These are phyloP conservation scores for Myanophis thanlyinensis DNA, from an alignment of 2,113 vertebrate genomes.

Conservation along the genomic window DNA sequence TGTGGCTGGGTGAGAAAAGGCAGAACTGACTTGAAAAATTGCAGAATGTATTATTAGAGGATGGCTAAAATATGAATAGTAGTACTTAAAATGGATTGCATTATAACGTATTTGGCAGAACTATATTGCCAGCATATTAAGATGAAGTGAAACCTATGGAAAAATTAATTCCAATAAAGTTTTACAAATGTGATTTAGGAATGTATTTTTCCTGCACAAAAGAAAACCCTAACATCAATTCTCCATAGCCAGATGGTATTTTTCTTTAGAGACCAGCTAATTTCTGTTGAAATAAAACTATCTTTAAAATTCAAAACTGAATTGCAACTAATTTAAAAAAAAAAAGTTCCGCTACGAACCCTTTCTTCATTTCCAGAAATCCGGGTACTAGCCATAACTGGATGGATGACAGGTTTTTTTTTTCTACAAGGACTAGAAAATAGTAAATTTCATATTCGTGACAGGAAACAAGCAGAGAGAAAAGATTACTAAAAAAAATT, in stretches of 20 bases:
- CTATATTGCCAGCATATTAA: neutral
- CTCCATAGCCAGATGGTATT: neutral
- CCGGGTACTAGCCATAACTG: conserved; percentile 67
- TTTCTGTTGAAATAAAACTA: neutral
- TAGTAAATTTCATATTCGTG: conserved; percentile 34
- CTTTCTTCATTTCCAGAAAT: conserved; percentile 63
- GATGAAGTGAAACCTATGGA: neutral
- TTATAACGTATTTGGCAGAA: neutral
- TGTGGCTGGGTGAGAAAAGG: neutral
- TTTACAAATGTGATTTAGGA: neutral
- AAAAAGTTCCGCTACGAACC: conserved; percentile 39
- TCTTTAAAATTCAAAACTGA: neutral
- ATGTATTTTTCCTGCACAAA: neutral
- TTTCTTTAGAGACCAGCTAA: neutral
- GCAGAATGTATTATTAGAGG: neutral
- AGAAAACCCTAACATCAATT: neutral
- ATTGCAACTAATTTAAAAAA: neutral
- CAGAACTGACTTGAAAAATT: neutral
- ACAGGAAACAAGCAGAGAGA: neutral
- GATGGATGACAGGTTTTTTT: conserved; percentile 36
- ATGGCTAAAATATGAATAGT: neutral
- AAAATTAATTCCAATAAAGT: neutral
- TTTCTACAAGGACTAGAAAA: conserved; percentile 50
- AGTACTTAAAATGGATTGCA: neutral
- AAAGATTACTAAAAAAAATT: neutral